Base-by-base conservation (phyloP, 2,113 vertebrate genomes). In the Lophius piscatorius region DNA sequence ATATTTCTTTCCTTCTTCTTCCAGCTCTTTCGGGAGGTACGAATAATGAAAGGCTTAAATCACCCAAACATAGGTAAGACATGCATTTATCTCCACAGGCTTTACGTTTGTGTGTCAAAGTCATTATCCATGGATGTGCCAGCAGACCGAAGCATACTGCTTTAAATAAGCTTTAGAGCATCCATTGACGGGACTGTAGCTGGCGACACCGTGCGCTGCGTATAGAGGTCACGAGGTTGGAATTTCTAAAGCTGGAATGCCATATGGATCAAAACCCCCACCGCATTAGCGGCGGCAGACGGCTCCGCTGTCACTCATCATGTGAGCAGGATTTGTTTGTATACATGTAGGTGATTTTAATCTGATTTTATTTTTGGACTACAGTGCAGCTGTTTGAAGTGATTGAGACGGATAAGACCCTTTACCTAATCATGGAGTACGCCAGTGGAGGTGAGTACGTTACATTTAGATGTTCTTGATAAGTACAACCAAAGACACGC, bases 341-440 rank as follows among this genome's bases (percentile, higher is more conserved):
- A 12, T 67, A 9, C 67, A n/a, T 47, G 18, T 18, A 17, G 29
- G 34, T 61, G 29, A 64, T 64, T 66, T 63, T 54, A 68, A 80
- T 78, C 62, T 74, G 48, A 24, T 73, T 81, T 38, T 83, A 39
- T 81, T 79, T n/a, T 75, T 64, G 70, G 36, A 2, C 70, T 64
- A 24, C 88, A 96, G 95, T 96, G 87, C 93, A 96, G 86, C 92
- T 96, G 74, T 96, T 95, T 35, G 95, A 96, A 85, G 94, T 96
- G 77, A 96, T 96, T 1, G 95, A 96, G 87, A 95, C 94, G 0
- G 95, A 96, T 76, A 96, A 96, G 86, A 95, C 94, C 0, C 92
- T 96, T 63, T 96, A 96, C 89, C 91, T 96, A 64, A 88, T 96
- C 82, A 96, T 96, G 94, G 95, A 96, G 45, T 96, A 96, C 0